A percentile compares a stretch with the other conserved stretches of the same genome.
These are phyloP conservation scores for Caranx ignobilis DNA, from an alignment of 2,113 vertebrate species.

Conservation along the genomic window DNA sequence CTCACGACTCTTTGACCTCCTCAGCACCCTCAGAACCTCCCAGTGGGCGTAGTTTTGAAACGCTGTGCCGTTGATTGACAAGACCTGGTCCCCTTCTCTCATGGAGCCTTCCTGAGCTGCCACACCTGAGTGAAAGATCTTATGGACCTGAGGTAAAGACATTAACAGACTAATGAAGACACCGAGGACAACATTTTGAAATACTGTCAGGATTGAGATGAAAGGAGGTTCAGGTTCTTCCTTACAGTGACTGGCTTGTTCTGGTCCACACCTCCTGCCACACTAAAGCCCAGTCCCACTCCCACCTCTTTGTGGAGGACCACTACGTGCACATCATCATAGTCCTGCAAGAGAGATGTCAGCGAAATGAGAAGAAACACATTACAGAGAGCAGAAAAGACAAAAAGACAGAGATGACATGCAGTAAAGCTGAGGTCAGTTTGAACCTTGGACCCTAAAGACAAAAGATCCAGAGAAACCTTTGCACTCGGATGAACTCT, in stretches of 20 bases:
- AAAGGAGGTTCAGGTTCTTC: not conserved
- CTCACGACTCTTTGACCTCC: constrained; percentile 65
- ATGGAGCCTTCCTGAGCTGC: constrained; percentile 84
- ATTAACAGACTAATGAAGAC: not conserved
- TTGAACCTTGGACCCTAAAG: not conserved
- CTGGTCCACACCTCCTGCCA: constrained; percentile 86
- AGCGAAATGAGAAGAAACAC: not conserved
- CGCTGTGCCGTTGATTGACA: constrained; percentile 85
- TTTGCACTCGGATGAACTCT: not conserved
- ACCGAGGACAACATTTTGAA: not conserved
- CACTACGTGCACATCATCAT: constrained; percentile 83
- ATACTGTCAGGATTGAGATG: not conserved
- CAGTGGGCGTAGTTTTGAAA: constrained; percentile 75
- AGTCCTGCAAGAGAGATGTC: constrained; percentile 65
- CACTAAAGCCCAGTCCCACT: constrained; percentile 84
- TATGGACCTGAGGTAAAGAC: constrained; percentile 80
- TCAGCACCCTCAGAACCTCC: constrained; percentile 81
- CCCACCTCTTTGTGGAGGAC: constrained; percentile 88
- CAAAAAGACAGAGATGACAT: not conserved
- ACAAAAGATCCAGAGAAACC: not conserved
- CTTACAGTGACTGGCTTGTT: constrained; percentile 86
- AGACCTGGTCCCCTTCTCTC: constrained; percentile 77
- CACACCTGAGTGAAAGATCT: constrained; percentile 79
- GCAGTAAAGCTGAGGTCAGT: not conserved
- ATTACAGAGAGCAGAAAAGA: not conserved